Conservation (phyloP, 2,113 vertebrate genomes). For the Peromyscus maniculatus region DNA sequence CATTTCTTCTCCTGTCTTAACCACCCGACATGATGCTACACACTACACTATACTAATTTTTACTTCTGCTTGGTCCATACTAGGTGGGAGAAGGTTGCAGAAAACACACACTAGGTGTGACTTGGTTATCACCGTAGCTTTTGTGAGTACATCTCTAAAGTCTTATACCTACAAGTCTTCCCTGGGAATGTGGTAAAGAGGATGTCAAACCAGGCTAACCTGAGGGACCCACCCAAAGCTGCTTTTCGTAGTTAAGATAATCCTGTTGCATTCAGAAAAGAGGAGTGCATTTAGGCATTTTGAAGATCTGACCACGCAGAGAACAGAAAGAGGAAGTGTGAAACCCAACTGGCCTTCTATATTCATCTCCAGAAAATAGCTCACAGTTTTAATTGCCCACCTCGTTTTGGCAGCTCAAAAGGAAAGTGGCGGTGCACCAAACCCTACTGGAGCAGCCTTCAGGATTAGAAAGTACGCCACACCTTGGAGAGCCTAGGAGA, state of each 20-base stretch:
- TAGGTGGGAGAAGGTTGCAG: background rate
- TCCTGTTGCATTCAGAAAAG: constrained; percentile 1
- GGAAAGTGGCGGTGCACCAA: constrained; percentile 86
- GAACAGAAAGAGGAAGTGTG: constrained; percentile 69
- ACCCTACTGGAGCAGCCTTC: constrained; percentile 81
- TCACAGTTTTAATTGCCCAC: constrained; percentile 87
- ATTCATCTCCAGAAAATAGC: constrained; percentile 86
- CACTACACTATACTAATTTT: background rate
- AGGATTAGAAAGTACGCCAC: constrained; percentile 88
- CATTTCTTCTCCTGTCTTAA: background rate
- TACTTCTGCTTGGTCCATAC: background rate
- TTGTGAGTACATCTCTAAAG: background rate
- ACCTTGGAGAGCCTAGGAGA: constrained; percentile 88
- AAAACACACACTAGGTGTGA: background rate
- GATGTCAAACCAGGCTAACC: background rate
- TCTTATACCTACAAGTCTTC: background rate
- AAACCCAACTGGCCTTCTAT: constrained; percentile 72
- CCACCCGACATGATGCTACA: background rate
- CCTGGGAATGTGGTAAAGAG: background rate
- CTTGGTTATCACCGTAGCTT: background rate
- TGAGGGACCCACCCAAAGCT: background rate
- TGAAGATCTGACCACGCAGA: constrained; percentile 79
- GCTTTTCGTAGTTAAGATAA: background rate
- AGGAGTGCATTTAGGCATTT: background rate
- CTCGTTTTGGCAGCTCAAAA: constrained; percentile 87